Evolutionary conservation across 2,888 invertebrate species (phyloP).

Genomic region (Diogma glabrata): DNA sequence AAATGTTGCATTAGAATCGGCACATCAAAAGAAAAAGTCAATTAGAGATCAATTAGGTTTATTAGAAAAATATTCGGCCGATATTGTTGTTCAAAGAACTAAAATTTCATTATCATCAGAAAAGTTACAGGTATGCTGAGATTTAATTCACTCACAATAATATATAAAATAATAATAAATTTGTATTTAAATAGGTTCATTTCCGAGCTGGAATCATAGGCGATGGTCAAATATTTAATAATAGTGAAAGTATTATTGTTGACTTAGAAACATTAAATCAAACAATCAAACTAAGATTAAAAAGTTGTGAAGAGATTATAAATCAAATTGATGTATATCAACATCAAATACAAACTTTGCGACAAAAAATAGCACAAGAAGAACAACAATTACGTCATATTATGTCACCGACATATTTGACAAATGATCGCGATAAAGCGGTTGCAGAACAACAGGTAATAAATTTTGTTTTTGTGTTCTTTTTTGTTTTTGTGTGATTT

Average conservation of each 20-base stretch:
- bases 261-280: slow-evolving; percentile 49
- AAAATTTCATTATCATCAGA: slow-evolving; percentile 82
- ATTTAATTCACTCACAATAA: not conserved
- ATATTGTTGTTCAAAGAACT: slow-evolving; percentile 79
- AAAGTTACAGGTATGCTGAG: slow-evolving; percentile 59
- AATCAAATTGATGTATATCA: slow-evolving; percentile 80
- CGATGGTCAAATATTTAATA: slow-evolving; percentile 59
- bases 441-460: slow-evolving; percentile 77
- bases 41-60: slow-evolving; percentile 75
- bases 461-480: slow-evolving; percentile 9
- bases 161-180: not conserved
- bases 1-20: slow-evolving; percentile 59
- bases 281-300: slow-evolving; percentile 29
- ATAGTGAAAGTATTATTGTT: slow-evolving; percentile 54
- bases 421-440: slow-evolving; percentile 71
- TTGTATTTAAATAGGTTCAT: slow-evolving; percentile 52
- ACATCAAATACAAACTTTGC: slow-evolving; percentile 72
- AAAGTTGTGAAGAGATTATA: slow-evolving; percentile 61
- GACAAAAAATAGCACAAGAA: slow-evolving; percentile 73
- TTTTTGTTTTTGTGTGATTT: slow-evolving; percentile 6
- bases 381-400: slow-evolving; percentile 78
- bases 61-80: slow-evolving; percentile 76
- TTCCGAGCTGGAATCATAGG: slow-evolving; percentile 77
- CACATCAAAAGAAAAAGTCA: slow-evolving; percentile 76
- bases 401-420: slow-evolving; percentile 71